Conservation (phyloP, 2,888 invertebrate genomes). For the Acrocyrtus sp. region DNA sequence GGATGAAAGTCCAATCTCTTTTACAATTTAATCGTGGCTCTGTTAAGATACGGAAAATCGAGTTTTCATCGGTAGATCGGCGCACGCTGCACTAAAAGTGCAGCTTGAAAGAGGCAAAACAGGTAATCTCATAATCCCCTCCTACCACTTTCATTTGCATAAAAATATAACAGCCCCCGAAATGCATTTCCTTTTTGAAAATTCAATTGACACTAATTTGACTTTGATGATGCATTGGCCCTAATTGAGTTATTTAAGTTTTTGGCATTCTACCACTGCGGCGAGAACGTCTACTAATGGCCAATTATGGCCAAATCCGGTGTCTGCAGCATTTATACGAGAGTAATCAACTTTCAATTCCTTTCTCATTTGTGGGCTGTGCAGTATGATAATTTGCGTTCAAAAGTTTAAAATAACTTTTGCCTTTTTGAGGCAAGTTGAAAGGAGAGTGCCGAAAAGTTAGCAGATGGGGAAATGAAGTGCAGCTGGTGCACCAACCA, state of each 20-base stretch:
- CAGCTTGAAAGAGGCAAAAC: too few species aligned
- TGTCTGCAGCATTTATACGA: too few species aligned
- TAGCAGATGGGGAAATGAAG: conserved; percentile 25
- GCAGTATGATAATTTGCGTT: not conserved
- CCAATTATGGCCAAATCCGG: too few species aligned
- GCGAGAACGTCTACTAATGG: too few species aligned
- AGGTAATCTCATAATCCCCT: conserved; percentile 2
- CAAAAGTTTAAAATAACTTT: conserved; percentile 22
- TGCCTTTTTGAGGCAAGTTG: too few species aligned
- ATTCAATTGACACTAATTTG: conserved; percentile 39
- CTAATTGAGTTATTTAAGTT: too few species aligned
- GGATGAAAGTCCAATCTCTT: too few species aligned
- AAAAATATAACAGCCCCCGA: not conserved
- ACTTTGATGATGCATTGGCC: conserved; percentile 37
- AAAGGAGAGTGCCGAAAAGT: not conserved
- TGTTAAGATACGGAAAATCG: too few species aligned
- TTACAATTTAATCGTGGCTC: too few species aligned
- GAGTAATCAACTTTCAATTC: conserved; percentile 36
- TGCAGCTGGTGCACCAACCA: conserved; percentile 18
- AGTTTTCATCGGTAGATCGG: too few species aligned
- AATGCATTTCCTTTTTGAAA: not conserved
- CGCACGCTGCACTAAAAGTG: too few species aligned
- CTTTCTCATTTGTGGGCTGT: conserved; percentile 7
- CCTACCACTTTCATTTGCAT: not conserved
- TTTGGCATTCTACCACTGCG: too few species aligned